phyloP scores from a whole-genome alignment of 1,140 invertebrate genomes.

The Achatina immaculata region DNA sequence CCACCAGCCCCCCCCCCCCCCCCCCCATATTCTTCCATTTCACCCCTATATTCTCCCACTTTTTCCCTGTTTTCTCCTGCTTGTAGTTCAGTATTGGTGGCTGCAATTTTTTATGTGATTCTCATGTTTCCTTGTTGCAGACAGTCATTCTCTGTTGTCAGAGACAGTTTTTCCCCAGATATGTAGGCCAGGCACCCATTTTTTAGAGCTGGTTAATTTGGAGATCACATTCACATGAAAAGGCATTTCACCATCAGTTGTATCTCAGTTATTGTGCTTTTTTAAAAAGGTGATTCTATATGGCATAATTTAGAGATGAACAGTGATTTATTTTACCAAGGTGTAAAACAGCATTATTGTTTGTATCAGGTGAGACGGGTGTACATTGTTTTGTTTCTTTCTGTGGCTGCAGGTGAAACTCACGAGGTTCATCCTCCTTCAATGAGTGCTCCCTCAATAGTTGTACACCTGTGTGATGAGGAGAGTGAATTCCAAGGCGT shows the following conservation, averaged over 20 bases:
- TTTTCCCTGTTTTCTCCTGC: not conserved
- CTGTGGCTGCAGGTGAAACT: constrained; percentile 11
- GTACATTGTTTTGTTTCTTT: not conserved
- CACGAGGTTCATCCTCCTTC: constrained; percentile 30
- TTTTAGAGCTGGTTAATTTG: not conserved
- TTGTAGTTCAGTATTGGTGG: not conserved
- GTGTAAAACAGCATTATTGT: too few species aligned
- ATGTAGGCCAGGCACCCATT: not conserved
- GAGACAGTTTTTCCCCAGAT: not conserved
- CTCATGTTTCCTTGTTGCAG: not conserved
- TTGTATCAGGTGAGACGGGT: not conserved
- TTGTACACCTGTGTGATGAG: constrained; percentile 36
- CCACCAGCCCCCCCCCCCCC: too few species aligned
- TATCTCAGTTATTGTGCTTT: not conserved
- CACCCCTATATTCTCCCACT: too few species aligned
- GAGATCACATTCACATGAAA: not conserved
- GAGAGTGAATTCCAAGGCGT: not conserved
- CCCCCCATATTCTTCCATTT: too few species aligned
- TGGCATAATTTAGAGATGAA: not conserved
- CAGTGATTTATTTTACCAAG: not conserved
- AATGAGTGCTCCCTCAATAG: constrained; percentile 23
- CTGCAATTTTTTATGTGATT: not conserved
- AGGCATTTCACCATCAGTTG: not conserved
- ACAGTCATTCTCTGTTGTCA: not conserved
- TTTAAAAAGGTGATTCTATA: not conserved